Evolutionary conservation across 2,888 invertebrate species (phyloP).

Genomic region (Phorcus lineatus): DNA sequence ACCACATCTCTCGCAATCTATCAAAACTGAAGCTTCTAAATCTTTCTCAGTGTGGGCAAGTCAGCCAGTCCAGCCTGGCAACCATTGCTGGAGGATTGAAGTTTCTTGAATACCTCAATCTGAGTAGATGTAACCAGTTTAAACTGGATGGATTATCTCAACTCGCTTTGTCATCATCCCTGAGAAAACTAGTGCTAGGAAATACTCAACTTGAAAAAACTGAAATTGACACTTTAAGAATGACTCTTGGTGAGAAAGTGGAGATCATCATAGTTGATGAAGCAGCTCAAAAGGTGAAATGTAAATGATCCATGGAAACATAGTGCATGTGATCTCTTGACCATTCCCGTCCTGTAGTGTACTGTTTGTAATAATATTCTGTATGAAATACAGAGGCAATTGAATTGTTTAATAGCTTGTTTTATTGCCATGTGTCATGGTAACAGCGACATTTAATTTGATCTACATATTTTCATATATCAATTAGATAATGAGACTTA

Average conservation of each 20-base stretch:
- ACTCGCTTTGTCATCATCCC: background rate
- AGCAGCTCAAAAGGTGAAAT: too few species aligned
- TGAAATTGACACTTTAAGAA: background rate
- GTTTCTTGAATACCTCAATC: slow-evolving; percentile 44
- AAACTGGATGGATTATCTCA: slow-evolving; percentile 28
- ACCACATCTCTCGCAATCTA: slow-evolving; percentile 54
- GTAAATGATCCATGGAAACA: too few species aligned
- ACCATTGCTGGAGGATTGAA: slow-evolving; percentile 45
- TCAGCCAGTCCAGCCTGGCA: slow-evolving; percentile 47
- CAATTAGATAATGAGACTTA: too few species aligned
- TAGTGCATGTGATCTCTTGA: too few species aligned
- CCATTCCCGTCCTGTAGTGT: background rate
- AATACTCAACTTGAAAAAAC: slow-evolving; percentile 7
- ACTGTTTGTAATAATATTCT: background rate
- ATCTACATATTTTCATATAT: background rate
- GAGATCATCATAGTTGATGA: background rate
- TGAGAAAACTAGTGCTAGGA: slow-evolving; percentile 21
- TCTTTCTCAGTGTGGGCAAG: slow-evolving; percentile 40
- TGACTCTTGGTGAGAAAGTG: background rate
- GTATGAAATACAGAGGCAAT: too few species aligned
- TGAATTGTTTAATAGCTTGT: too few species aligned
- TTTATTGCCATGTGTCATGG: too few species aligned
- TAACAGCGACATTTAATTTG: background rate
- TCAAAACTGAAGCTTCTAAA: slow-evolving; percentile 46
- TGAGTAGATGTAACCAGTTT: slow-evolving; percentile 41